Conservation (phyloP, 2,797 vertebrate genomes). For the Selene dorsalis region DNA sequence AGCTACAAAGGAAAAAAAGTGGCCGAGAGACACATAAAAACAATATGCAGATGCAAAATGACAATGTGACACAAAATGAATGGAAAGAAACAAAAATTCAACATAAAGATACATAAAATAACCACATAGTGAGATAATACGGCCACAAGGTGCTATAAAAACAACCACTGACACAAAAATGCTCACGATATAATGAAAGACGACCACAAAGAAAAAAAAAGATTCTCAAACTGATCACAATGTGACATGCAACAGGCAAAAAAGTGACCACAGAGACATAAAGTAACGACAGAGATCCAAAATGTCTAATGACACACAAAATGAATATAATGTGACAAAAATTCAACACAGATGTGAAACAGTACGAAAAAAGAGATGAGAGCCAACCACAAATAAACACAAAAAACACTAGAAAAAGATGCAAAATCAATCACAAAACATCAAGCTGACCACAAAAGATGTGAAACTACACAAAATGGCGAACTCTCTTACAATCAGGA, state of each 20-base stretch:
- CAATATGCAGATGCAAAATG: background rate
- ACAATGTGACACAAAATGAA: background rate
- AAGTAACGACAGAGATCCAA: no score
- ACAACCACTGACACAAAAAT: background rate
- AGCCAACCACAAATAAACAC: no score
- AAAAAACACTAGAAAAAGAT: background rate
- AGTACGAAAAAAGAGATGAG: no score
- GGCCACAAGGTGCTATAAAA: background rate
- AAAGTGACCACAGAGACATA: background rate
- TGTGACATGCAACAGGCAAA: background rate
- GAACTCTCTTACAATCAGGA: background rate
- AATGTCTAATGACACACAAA: background rate
- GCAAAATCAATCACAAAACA: background rate
- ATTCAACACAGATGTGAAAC: no score
- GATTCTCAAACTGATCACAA: no score
- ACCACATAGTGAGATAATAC: background rate
- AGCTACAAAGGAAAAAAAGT: no score
- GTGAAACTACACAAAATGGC: background rate
- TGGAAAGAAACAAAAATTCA: background rate
- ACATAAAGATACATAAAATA: background rate
- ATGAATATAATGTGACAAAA: no score
- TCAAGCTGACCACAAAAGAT: background rate
- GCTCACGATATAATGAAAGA: background rate
- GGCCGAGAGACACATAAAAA: no score
- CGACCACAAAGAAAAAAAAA: background rate